Evolutionary conservation across 2,888 invertebrate species (phyloP).

Genomic region (Arenicola marina): DNA sequence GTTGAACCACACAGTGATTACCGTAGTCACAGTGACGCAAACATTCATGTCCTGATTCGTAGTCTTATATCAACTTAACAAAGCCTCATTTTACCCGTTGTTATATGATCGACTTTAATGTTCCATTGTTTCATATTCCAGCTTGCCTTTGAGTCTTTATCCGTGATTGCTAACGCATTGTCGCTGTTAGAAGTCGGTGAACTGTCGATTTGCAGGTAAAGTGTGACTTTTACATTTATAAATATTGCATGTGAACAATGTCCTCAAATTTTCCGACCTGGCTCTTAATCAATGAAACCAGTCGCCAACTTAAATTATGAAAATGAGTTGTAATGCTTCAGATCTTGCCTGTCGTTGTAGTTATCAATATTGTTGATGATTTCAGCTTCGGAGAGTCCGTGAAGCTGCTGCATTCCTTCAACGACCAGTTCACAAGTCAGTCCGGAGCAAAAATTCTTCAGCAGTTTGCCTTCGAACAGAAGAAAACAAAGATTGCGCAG

Average conservation of each 20-base stretch:
- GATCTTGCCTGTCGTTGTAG: too few species aligned
- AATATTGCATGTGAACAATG: too few species aligned
- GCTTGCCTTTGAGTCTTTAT: slow-evolving; percentile 91
- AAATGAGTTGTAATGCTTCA: too few species aligned
- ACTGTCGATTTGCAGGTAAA: slow-evolving; percentile 84
- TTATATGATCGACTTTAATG: not conserved
- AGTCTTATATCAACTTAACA: too few species aligned
- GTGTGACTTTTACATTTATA: too few species aligned
- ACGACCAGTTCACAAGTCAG: slow-evolving; percentile 83
- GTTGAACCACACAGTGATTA: too few species aligned
- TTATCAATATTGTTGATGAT: not conserved
- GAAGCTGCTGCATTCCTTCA: slow-evolving; percentile 83
- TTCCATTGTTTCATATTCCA: slow-evolving; percentile 38
- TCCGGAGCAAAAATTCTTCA: slow-evolving; percentile 73
- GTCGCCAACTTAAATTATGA: too few species aligned
- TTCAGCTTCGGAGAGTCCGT: slow-evolving; percentile 64
- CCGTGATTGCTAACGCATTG: slow-evolving; percentile 84
- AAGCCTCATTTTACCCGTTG: not conserved
- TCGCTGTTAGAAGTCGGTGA: slow-evolving; percentile 93
- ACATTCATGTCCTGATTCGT: too few species aligned
- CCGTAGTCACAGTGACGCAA: too few species aligned
- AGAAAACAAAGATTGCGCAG: slow-evolving; percentile 83
- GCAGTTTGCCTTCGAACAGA: slow-evolving; percentile 82
- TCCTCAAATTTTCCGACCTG: too few species aligned
- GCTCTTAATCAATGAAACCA: too few species aligned